Conservation (phyloP, 2,888 invertebrate species). For the Macrosiphum euphorbiae region DNA sequence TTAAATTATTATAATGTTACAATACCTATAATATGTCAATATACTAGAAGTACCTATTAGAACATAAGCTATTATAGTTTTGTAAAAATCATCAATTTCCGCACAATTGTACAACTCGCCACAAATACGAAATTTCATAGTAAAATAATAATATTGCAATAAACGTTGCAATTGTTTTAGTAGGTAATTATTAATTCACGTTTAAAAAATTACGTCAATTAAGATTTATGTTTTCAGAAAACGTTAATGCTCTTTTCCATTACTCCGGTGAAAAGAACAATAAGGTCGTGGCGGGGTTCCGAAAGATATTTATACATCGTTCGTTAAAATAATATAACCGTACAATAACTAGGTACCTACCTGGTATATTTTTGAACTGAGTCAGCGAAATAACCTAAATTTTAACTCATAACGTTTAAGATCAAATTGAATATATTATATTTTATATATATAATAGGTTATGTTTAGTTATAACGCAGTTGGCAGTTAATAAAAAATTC, state of each 20-base stretch:
- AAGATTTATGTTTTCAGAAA: background rate
- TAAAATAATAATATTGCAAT: too few relatives aligned
- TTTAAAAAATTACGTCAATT: background rate
- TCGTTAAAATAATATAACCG: background rate
- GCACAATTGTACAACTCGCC: too few relatives aligned
- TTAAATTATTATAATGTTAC: too few relatives aligned
- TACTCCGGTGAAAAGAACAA: background rate
- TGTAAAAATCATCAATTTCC: too few relatives aligned
- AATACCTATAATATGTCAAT: too few relatives aligned
- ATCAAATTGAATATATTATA: background rate
- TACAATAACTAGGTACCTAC: background rate
- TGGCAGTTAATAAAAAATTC: background rate
- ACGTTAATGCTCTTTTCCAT: background rate
- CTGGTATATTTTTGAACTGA: background rate
- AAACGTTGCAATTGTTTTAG: too few relatives aligned
- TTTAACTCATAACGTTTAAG: background rate
- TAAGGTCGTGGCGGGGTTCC: background rate
- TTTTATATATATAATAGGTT: background rate
- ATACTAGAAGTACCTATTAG: too few relatives aligned
- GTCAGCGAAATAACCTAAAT: background rate
- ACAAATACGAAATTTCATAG: too few relatives aligned
- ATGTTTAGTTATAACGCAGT: background rate
- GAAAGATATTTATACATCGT: background rate
- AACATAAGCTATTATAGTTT: too few relatives aligned
- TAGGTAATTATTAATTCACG: too few relatives aligned